phyloP scores from a whole-genome alignment of 1,140 invertebrate species.

The Drosophila malerkotliana region DNA sequence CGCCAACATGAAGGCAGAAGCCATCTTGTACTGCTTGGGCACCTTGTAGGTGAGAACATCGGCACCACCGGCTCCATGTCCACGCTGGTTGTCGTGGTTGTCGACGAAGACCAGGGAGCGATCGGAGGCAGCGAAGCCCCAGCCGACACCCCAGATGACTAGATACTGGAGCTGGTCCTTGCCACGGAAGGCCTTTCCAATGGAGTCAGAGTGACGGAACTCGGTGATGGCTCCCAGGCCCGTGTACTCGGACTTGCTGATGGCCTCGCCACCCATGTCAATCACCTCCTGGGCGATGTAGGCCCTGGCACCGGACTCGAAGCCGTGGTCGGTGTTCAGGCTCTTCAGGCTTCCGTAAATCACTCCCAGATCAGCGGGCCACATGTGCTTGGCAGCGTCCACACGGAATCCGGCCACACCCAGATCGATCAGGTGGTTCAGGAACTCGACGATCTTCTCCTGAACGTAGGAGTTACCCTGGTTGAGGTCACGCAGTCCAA shows the following conservation, averaged over 20 bases:
- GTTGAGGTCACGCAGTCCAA: not conserved
- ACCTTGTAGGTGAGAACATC: conserved; percentile 6
- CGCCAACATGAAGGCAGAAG: conserved; percentile 1
- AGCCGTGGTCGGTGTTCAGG: not conserved
- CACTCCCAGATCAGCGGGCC: conserved; percentile 1
- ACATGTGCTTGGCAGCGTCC: conserved; percentile 2
- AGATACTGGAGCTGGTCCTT: not conserved
- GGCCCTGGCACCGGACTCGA: not conserved
- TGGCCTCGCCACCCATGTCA: conserved; percentile 1
- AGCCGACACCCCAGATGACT: not conserved
- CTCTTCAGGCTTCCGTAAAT: not conserved
- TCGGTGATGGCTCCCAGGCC: conserved; percentile 2
- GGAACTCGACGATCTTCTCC: conserved; percentile 3
- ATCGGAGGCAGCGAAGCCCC: not conserved
- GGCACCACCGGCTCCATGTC: not conserved
- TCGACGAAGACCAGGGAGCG: conserved; percentile 5
- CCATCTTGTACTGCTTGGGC: conserved; percentile 6
- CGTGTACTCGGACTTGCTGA: conserved; percentile 1
- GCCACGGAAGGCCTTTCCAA: not conserved
- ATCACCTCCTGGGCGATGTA: conserved; percentile 1
- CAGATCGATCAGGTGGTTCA: conserved; percentile 3
- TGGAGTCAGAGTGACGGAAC: conserved; percentile 1
- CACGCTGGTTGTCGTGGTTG: not conserved
- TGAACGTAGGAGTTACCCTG: not conserved
- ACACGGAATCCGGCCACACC: not conserved